A percentile compares a stretch with the other conserved stretches of the same genome.
Conservation (phyloP, 2,113 vertebrate genomes). For the Rhea americana region DNA sequence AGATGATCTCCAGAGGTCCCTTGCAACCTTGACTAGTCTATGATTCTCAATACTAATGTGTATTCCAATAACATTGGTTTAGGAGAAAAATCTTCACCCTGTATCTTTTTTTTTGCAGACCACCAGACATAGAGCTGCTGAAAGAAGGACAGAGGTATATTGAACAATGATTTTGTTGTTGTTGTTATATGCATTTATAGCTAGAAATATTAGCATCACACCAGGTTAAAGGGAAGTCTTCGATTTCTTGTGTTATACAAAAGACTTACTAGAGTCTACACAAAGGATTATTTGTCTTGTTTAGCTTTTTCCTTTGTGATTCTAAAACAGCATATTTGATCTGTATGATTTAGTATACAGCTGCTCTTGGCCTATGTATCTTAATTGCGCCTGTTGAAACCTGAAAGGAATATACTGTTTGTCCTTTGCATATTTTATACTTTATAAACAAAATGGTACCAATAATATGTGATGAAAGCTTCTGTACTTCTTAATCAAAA, state of each 20-base stretch:
- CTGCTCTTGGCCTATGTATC: slow-evolving; percentile 66
- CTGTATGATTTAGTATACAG: slow-evolving; percentile 80
- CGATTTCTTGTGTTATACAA: slow-evolving; percentile 54
- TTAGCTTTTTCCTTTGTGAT: slow-evolving; percentile 68
- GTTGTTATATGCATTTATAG: neutral
- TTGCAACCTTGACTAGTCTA: neutral
- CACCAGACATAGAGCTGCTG: slow-evolving; percentile 83
- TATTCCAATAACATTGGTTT: neutral
- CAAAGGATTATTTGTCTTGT: slow-evolving; percentile 59
- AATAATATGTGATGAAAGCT: slow-evolving; percentile 80
- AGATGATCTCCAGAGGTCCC: neutral
- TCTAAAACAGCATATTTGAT: slow-evolving; percentile 71
- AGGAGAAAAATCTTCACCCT: neutral
- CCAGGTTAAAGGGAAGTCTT: slow-evolving; percentile 52
- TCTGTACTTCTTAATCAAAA: slow-evolving; percentile 43
- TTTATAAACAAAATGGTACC: slow-evolving; percentile 55
- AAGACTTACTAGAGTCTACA: slow-evolving; percentile 39
- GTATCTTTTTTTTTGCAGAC: slow-evolving; percentile 74
- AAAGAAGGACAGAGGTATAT: slow-evolving; percentile 85
- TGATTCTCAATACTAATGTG: neutral
- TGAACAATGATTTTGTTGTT: neutral
- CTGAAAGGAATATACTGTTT: slow-evolving; percentile 77
- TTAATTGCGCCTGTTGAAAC: slow-evolving; percentile 90
- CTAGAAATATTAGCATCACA: slow-evolving; percentile 31
- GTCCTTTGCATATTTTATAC: slow-evolving; percentile 56